phyloP scores from a whole-genome alignment of 92 coral and sea anemone species.

The Palythoa heliodiscus region DNA sequence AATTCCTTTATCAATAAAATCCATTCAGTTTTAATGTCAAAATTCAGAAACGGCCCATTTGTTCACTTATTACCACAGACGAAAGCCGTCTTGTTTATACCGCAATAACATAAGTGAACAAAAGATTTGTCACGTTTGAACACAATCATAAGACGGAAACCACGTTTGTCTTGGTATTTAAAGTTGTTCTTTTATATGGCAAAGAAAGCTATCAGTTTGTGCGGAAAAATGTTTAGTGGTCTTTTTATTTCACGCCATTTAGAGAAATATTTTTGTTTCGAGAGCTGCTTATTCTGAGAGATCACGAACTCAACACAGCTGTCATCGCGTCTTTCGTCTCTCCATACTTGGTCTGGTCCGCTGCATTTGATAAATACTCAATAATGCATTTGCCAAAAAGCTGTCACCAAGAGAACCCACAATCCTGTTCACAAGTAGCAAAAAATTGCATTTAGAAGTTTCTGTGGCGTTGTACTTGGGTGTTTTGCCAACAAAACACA shows the following conservation, averaged over 20 bases:
- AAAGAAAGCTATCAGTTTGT: background rate
- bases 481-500: constrained; percentile 29
- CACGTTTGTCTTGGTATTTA: background rate
- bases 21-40: background rate
- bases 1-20: background rate
- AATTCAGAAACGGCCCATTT: background rate
- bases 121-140: constrained; percentile 31
- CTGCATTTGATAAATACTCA: constrained; percentile 15
- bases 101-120: constrained; percentile 11
- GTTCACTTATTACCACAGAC: constrained; percentile 9
- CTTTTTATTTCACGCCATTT: background rate
- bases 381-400: constrained; percentile 27
- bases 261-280: constrained; percentile 27
- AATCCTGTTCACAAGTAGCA: constrained; percentile 33
- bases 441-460: constrained; percentile 14
- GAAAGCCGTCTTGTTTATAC: constrained; percentile 14
- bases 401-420: constrained; percentile 36
- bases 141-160: background rate
- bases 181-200: background rate
- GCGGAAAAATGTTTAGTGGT: background rate
- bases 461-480: background rate
- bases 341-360: constrained; percentile 43
- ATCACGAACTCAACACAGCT: constrained; percentile 43
- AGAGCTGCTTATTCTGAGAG: constrained; percentile 11
- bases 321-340: constrained; percentile 40